phyloP scores from a whole-genome alignment of 2,113 vertebrate genomes.

The Lontra canadensis region DNA sequence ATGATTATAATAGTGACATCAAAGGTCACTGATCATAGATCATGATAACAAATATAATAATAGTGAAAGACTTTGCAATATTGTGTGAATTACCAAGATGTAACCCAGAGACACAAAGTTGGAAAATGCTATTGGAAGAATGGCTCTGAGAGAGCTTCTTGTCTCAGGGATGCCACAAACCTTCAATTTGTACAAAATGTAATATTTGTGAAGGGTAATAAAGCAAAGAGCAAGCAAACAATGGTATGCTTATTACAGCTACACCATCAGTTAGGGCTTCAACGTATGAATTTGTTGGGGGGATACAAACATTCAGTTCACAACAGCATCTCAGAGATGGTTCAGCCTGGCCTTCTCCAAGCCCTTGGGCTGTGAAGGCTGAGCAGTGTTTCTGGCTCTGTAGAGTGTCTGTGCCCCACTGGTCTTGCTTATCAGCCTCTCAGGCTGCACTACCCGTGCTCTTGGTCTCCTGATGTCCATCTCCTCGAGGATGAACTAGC shows the following conservation, averaged over 20 bases:
- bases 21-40: not conserved
- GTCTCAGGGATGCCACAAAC: not conserved
- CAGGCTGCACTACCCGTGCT: not conserved
- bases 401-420: too few species aligned
- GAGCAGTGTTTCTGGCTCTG: not conserved
- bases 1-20: not conserved
- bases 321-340: too few species aligned
- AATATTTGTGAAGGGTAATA: not conserved
- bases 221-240: not conserved
- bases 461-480: not conserved
- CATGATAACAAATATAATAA: not conserved
- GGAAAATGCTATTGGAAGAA: not conserved
- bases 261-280: not conserved
- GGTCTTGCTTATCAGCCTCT: not conserved
- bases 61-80: not conserved
- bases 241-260: not conserved
- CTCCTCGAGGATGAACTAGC: not conserved
- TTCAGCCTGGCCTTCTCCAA: not conserved
- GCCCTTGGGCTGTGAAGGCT: not conserved
- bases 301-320: not conserved
- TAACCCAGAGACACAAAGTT: not conserved
- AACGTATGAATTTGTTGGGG: not conserved
- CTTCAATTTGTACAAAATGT: not conserved
- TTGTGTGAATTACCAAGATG: not conserved
- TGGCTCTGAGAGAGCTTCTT: not conserved